These are phyloP conservation scores for Sipha maydis DNA, from an alignment of 2,888 invertebrate genomes.

Conservation along the genomic window DNA sequence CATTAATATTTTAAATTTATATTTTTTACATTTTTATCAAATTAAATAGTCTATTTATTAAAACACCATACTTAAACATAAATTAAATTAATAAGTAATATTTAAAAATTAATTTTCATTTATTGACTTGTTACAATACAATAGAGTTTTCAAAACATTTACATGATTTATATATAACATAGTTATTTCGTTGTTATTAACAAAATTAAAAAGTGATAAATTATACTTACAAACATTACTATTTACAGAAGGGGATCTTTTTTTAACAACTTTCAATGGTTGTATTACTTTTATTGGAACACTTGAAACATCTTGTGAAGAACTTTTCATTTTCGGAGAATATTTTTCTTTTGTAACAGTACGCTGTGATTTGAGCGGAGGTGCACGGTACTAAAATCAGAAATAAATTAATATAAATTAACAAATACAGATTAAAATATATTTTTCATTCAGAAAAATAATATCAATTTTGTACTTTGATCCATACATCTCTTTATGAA, in stretches of 20 bases:
- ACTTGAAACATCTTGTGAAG: conserved; percentile 38
- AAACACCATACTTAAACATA: neutral
- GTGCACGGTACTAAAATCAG: conserved; percentile 66
- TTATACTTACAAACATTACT: conserved; percentile 35
- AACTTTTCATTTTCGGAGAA: conserved; percentile 68
- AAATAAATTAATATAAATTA: conserved; percentile 21
- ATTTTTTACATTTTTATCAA: neutral
- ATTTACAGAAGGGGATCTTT: neutral
- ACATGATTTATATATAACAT: neutral
- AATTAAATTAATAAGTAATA: neutral
- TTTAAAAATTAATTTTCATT: neutral
- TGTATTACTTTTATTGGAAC: conserved; percentile 33
- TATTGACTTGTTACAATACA: neutral
- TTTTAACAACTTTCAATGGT: conserved; percentile 37
- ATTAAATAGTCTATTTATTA: neutral
- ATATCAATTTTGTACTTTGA: neutral
- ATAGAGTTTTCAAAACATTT: neutral
- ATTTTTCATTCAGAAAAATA: neutral
- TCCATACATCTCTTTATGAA: neutral
- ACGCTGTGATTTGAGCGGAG: conserved; percentile 70
- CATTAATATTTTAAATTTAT: neutral
- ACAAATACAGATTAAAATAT: neutral
- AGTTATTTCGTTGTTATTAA: neutral
- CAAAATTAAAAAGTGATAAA: neutral
- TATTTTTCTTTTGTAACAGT: conserved; percentile 78